Evolutionary conservation across 2,888 invertebrate species (phyloP), one percentile per base, ranked within the genome.

Genomic region (Candidula unifasciata): DNA sequence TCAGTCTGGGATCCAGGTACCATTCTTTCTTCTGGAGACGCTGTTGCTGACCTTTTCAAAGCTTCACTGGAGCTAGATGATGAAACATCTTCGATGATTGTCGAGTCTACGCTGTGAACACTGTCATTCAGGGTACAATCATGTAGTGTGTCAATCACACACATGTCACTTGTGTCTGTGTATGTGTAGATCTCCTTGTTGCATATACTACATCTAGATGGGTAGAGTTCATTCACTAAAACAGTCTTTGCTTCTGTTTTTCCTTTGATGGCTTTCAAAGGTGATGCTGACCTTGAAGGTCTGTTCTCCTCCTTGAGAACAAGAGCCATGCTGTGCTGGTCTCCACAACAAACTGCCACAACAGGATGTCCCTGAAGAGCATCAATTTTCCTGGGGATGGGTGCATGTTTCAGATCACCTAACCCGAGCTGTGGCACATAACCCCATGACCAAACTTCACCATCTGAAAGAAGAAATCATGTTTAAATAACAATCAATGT

Each of bases 361-460:
- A 93, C 92, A 79, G 88, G 88, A 35, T 89, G 89, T 2, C 90
- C 91, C 0, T 77, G 80, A 21, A 93, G 88, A 33, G 86, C 87
- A 37, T 90, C 88, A 3, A 94, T 68, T 24, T 87, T 86, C 1
- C 84, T 76, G 16, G 93, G 93, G 13, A 82, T 68, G 10, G 84
- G 78, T 21, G 86, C 85, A 79, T 86, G 87, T 10, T 87, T 79
- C 18, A 86, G 78, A 10, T 86, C 85, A 3, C 88, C 90, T 24
- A 92, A 84, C 6, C 92, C 93, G 13, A 92, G 87, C 85, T 91
- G 91, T 33, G 88, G 81, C 2, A 93, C 93, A 30, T 88, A 87
- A 0, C 94, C 94, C 93, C 94, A 94, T 0, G 89, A 90, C 93
- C 93, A 93, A 2, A 94, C 77, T 84, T 92, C 92, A 8, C 91